Evolutionary conservation across 1,140 invertebrate genomes (phyloP).

Genomic region (Apis dorsata): DNA sequence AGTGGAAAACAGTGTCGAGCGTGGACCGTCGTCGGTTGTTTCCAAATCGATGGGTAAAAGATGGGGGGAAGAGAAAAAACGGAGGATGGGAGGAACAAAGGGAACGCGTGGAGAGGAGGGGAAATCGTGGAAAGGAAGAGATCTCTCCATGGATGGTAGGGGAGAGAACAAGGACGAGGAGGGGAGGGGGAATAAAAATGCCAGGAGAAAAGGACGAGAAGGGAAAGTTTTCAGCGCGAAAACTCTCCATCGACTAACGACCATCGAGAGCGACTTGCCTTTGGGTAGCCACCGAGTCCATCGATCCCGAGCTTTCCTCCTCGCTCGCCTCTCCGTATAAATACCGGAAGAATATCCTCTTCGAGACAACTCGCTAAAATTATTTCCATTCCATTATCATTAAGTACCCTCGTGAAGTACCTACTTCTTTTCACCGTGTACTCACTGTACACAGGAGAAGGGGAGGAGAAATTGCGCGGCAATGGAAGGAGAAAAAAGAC

Average conservation of each 20-base stretch:
- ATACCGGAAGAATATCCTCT: constrained; percentile 42
- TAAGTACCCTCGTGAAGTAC: constrained; percentile 18
- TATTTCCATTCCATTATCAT: constrained; percentile 48
- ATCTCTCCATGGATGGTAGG: not conserved
- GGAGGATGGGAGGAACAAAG: not conserved
- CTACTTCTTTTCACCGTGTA: too few species aligned
- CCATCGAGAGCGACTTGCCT: constrained; percentile 47
- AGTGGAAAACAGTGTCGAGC: constrained; percentile 32
- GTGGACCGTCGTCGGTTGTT: constrained; percentile 28
- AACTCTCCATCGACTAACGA: constrained; percentile 58
- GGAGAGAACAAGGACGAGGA: not conserved
- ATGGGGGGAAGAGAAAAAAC: constrained; percentile 12
- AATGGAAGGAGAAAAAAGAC: too few species aligned
- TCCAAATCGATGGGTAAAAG: constrained; percentile 51
- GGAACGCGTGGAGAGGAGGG: not conserved
- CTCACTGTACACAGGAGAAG: too few species aligned
- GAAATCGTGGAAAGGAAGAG: constrained; percentile 45
- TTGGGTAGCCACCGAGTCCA: constrained; percentile 24
- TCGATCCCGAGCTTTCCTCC: constrained; percentile 31
- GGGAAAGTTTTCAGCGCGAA: constrained; percentile 50
- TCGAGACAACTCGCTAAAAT: constrained; percentile 27
- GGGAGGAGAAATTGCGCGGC: too few species aligned
- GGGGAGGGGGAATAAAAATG: not conserved
- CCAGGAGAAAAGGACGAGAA: constrained; percentile 4
- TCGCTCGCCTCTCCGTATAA: constrained; percentile 13